Evolutionary conservation across 2,888 invertebrate species (phyloP), one percentile per base, ranked within the genome.

Genomic region (Bibio marci): DNA sequence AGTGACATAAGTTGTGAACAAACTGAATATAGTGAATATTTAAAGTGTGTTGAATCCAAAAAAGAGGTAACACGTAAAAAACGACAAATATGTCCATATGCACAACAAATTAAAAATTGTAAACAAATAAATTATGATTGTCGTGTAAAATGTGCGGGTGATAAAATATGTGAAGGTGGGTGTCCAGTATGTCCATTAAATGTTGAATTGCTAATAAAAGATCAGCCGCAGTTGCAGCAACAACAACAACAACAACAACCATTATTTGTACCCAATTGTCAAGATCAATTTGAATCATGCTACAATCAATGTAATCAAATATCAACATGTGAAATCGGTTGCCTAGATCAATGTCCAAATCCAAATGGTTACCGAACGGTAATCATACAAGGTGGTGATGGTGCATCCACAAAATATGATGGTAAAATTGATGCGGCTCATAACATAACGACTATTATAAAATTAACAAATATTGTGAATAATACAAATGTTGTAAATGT

Each of bases 1-100:
- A 22, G 8, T 22, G 22, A 22, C 22, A 22, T 22, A 4, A 22
- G 22, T 22, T 77, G 30, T 28, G n/a, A 28, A n/a, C 19, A 37
- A 17, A 18, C 37, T n/a, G 17, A 37, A 27, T 37, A 35, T 11
- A 15, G 25, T n/a, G 35, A 17, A 12, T 35, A 26, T 14, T 25
- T 25, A 25, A 25, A 35, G 10, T 35, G 35, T 25, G 26, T 35
- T 14, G 35, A 35, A 26, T 4, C n/a, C 11, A n/a, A 26, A 26
- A 35, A 35, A 14, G 26, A 26, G 4, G 28, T 4, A 4, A 12
- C 11, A 15, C 37, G 37, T 17, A 14, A 37, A 19, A 27, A 30
- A 12, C 37, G 37, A 4, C 30, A 37, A 19, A 28, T 18, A n/a
- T 28, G 28, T 13, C 30, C 28, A 12, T 18, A n/a, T 27, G 12